A percentile compares a stretch with the other conserved stretches of the same genome.
Evolutionary conservation across 2,888 invertebrate species (phyloP).

Genomic region (Dasypolia templi): DNA sequence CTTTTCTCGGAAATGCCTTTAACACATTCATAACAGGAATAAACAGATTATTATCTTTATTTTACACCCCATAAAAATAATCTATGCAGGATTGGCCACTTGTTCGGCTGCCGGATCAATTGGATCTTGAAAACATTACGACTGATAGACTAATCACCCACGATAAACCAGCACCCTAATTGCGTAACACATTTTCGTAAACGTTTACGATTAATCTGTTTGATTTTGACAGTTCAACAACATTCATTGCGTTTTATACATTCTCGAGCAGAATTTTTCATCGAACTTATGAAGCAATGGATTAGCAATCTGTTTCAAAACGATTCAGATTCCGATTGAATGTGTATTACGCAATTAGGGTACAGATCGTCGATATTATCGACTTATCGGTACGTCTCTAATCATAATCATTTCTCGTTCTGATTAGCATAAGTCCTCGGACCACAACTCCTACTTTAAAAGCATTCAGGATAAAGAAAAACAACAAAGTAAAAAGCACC

Average conservation of each 20-base stretch:
- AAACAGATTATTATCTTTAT: neutral
- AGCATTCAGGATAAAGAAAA: neutral
- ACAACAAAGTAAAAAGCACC: neutral
- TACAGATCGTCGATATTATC: conserved; percentile 36
- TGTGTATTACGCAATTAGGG: too few species aligned
- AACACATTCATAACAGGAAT: conserved; percentile 9
- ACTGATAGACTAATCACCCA: conserved; percentile 16
- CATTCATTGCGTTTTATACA: too few species aligned
- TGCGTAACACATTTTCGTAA: too few species aligned
- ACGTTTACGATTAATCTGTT: too few species aligned
- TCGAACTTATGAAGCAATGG: too few species aligned
- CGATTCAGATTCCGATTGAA: too few species aligned
- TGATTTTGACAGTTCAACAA: too few species aligned
- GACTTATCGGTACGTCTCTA: conserved; percentile 53
- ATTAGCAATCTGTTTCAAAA: too few species aligned
- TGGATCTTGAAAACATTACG: conserved; percentile 22
- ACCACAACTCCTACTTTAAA: neutral
- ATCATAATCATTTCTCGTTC: conserved; percentile 41
- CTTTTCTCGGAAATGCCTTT: conserved; percentile 20
- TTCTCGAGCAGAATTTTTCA: too few species aligned
- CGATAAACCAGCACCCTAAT: conserved; percentile 40
- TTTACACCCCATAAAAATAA: conserved; percentile 11
- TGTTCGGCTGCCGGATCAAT: conserved; percentile 11
- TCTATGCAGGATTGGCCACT: neutral
- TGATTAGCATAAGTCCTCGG: conserved; percentile 11